A percentile compares a stretch with the other conserved stretches of the same genome.
Evolutionary conservation across 1,140 invertebrate genomes (phyloP).

Genomic region (Drosophila seguyi): DNA sequence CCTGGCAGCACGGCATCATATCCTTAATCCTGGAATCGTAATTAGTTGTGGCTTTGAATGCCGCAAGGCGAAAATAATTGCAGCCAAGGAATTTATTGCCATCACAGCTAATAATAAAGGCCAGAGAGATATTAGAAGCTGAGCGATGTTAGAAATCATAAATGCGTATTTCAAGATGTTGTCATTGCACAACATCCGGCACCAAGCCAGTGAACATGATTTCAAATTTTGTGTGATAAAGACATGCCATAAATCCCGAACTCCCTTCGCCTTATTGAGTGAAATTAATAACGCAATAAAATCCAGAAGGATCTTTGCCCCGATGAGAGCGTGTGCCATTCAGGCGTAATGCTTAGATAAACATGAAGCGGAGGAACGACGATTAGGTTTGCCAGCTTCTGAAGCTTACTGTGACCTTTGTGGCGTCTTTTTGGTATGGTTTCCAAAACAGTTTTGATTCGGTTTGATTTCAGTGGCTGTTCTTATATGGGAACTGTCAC

Average conservation of each 20-base stretch:
- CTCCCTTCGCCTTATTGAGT: not conserved
- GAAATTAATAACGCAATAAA: slow-evolving; percentile 37
- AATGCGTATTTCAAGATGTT: not conserved
- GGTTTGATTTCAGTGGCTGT: slow-evolving; percentile 13
- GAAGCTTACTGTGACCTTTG: slow-evolving; percentile 3
- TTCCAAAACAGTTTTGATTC: not conserved
- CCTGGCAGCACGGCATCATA: slow-evolving; percentile 9
- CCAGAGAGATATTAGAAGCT: not conserved
- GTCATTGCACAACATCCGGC: not conserved
- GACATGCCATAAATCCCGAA: slow-evolving; percentile 12
- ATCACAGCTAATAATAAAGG: not conserved
- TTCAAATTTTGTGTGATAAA: slow-evolving; percentile 8
- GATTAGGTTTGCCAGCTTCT: not conserved
- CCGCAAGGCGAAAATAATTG: slow-evolving; percentile 18
- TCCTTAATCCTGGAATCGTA: slow-evolving; percentile 24
- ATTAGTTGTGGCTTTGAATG: slow-evolving; percentile 29
- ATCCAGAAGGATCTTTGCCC: not conserved
- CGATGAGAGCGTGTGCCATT: slow-evolving; percentile 10
- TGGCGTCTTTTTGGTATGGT: not conserved
- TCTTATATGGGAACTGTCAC: slow-evolving; percentile 28
- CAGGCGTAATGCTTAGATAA: slow-evolving; percentile 43
- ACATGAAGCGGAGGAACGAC: slow-evolving; percentile 1
- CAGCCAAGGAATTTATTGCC: slow-evolving; percentile 9
- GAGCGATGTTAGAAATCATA: slow-evolving; percentile 1
- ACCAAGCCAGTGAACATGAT: not conserved